phyloP scores from a whole-genome alignment of 2,888 invertebrate genomes.

The Calliopum simillimum region DNA sequence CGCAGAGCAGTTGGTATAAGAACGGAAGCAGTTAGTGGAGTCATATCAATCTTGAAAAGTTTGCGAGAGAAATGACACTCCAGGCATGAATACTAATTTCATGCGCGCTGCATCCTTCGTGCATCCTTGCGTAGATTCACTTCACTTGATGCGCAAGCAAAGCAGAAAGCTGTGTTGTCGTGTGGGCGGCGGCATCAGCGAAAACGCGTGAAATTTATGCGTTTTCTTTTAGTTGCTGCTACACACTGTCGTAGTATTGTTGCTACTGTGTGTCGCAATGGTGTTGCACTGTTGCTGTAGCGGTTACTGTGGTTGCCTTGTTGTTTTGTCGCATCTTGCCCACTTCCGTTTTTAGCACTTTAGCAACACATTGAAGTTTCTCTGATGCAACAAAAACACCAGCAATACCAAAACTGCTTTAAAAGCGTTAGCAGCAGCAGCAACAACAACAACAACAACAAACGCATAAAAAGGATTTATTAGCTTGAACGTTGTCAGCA shows the following conservation, averaged over 20 bases:
- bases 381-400: conserved; percentile 3
- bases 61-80: conserved; percentile 61
- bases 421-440: neutral
- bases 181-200: conserved; percentile 1
- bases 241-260: neutral
- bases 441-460: neutral
- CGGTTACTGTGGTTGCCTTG: neutral
- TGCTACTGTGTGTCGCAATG: conserved; percentile 2
- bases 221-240: neutral
- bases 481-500: conserved; percentile 33
- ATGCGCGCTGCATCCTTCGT: conserved; percentile 42
- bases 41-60: conserved; percentile 35
- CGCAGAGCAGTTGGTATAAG: neutral
- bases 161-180: neutral
- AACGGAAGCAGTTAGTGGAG: neutral
- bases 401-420: neutral
- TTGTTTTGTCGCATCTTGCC: conserved; percentile 18
- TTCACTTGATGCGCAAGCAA: no score
- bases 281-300: neutral
- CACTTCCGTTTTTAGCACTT: conserved; percentile 20
- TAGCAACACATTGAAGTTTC: conserved; percentile 4
- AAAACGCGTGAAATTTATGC: conserved; percentile 26
- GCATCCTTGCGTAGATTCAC: conserved; percentile 2
- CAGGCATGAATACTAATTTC: conserved; percentile 65
- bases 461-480: conserved; percentile 33